These are phyloP conservation scores for Furcula furcula DNA, from an alignment of 2,888 invertebrate species.

Conservation along the genomic window DNA sequence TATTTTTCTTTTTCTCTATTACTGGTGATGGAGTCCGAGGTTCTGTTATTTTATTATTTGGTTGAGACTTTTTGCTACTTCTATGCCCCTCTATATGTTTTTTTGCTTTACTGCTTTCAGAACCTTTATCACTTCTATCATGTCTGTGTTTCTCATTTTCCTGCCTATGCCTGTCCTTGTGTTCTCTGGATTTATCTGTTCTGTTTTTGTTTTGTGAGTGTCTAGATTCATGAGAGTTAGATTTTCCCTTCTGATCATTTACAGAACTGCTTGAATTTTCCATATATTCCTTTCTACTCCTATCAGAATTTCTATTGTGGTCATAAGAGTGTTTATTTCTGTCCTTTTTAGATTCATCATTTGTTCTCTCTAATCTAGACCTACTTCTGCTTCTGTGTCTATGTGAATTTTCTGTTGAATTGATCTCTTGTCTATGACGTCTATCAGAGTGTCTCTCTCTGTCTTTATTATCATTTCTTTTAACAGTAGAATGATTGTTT, in stretches of 20 bases:
- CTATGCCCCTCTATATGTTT: slow-evolving; percentile 17
- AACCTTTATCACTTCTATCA: slow-evolving; percentile 8
- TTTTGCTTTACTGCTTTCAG: slow-evolving; percentile 12
- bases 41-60: slow-evolving; percentile 13
- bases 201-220: slow-evolving; percentile 14
- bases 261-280: slow-evolving; percentile 8
- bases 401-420: slow-evolving; percentile 46
- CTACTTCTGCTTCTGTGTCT: slow-evolving; percentile 49
- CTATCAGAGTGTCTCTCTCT: slow-evolving; percentile 24
- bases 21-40: slow-evolving; percentile 34
- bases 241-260: slow-evolving; percentile 10
- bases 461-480: slow-evolving; percentile 38
- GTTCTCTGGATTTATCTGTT: slow-evolving; percentile 7
- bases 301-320: slow-evolving; percentile 15
- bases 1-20: slow-evolving; percentile 20
- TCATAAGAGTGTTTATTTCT: slow-evolving; percentile 10
- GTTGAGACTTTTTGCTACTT: slow-evolving; percentile 15
- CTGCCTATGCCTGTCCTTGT: slow-evolving; percentile 3
- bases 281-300: slow-evolving; percentile 8
- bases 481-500: slow-evolving; percentile 35
- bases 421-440: slow-evolving; percentile 15
- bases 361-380: slow-evolving; percentile 18
- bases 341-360: slow-evolving; percentile 11
- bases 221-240: slow-evolving; percentile 12
- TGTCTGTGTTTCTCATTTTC: slow-evolving; percentile 1